Evolutionary conservation across 2,888 invertebrate genomes (phyloP), one percentile per base, ranked within the genome.

Genomic region (Cryptops parisi): DNA sequence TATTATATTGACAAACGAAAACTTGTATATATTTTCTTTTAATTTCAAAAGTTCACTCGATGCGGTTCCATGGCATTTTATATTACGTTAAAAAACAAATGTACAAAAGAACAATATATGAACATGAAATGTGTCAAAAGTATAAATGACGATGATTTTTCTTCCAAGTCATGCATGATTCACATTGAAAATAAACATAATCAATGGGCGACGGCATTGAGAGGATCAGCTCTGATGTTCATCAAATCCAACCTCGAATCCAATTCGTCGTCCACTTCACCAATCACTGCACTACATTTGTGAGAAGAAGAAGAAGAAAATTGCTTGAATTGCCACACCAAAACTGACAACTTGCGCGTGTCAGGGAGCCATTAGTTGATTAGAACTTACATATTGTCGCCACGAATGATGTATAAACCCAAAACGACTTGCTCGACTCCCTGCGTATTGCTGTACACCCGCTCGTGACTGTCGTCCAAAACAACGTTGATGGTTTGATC

Each of bases 401-500:
- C 98, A 63, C 98, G 77, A 61, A 98, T 91, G 59, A 98, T 94
- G 67, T 98, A 97, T 51, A 98, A 76, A 22, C 98, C 98, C 44
- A 99, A 76, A 54, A 93, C 88, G 54, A 98, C 94, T 71, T 89
- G 87, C 64, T 90, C 89, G 33, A 98, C 88, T 26, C 97, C 97
- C 60, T 84, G 78, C 1, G 83, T 80, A 9, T 84, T 81, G 47
- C 91, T 94, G 71, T 90, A 98, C n/a, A 98, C 94, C 63, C 98
- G 76, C 70, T 99, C 98, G 66, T 96, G 94, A 33, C 94, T 93
- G 70, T 98, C 97, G 66, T 97, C 96, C 59, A 98, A 73, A 63
- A 98, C 94, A 59, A 99, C 77, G 68, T 99, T 98, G 60, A 97
- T 91, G n/a, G 96, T 91, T 72, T 98, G 98, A 72, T 98, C 98